Conservation (phyloP, 1,140 invertebrate genomes). For the Musca domestica region DNA sequence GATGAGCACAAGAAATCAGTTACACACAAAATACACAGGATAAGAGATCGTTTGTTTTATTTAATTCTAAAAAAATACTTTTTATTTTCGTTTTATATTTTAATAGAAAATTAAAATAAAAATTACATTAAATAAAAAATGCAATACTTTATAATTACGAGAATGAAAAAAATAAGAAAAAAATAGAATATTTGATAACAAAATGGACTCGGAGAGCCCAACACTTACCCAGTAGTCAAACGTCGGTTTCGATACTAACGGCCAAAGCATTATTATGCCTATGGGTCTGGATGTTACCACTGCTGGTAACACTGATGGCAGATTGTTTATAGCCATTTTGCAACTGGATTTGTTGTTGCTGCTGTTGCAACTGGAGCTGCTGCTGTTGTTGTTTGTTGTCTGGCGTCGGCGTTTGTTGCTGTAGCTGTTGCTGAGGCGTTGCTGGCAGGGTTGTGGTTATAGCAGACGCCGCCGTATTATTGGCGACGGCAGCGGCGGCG, state of each 20-base stretch:
- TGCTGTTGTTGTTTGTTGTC: constrained; percentile 27
- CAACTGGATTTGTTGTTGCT: constrained; percentile 32
- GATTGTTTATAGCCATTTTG: constrained; percentile 58
- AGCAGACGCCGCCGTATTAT: constrained; percentile 33
- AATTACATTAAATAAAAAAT: background rate
- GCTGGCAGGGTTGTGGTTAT: constrained; percentile 27
- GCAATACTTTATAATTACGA: background rate
- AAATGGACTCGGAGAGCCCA: background rate
- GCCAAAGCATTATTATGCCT: constrained; percentile 73
- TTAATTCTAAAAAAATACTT: constrained; percentile 2
- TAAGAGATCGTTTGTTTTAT: constrained; percentile 10
- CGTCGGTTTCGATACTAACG: constrained; percentile 94
- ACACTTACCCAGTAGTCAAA: constrained; percentile 89
- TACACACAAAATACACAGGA: constrained; percentile 4
- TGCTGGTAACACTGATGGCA: constrained; percentile 54
- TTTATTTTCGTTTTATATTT: background rate
- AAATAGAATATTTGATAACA: background rate
- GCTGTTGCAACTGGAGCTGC: constrained; percentile 33
- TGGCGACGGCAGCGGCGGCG: constrained; percentile 26
- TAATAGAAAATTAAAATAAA: background rate
- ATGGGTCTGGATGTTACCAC: constrained; percentile 79
- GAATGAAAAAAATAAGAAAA: background rate
- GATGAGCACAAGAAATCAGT: too few relatives aligned
- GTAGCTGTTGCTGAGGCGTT: constrained; percentile 30
- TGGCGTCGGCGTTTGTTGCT: constrained; percentile 16